These are phyloP conservation scores for Drosophila melanosoma DNA, from an alignment of 2,888 invertebrate genomes.

Conservation along the genomic window DNA sequence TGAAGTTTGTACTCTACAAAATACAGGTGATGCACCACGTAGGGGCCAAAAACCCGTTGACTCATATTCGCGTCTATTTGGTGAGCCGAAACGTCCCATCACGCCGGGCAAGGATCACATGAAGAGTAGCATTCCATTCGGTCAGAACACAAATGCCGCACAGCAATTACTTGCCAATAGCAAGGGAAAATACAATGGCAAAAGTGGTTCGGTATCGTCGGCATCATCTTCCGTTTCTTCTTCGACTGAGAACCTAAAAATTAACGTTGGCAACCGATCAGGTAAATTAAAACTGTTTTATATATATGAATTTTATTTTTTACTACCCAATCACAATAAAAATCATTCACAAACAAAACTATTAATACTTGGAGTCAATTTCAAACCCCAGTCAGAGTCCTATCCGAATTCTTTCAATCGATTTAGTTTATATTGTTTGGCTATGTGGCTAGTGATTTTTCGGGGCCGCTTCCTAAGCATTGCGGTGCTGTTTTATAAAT, in stretches of 20 bases:
- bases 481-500: neutral
- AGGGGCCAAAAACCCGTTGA: conserved; percentile 85
- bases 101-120: conserved; percentile 86
- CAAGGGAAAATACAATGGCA: conserved; percentile 82
- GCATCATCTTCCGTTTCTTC: conserved; percentile 84
- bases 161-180: conserved; percentile 77
- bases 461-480: neutral
- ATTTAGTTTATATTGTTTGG: neutral
- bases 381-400: neutral
- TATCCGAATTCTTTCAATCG: neutral
- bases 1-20: conserved; percentile 12
- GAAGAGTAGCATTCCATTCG: conserved; percentile 87
- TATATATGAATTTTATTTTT: neutral
- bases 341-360: neutral
- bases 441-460: neutral
- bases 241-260: conserved; percentile 83
- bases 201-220: conserved; percentile 83
- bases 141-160: conserved; percentile 82
- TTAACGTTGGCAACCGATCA: conserved; percentile 82
- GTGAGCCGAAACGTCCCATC: conserved; percentile 86
- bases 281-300: conserved; percentile 65
- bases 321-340: neutral
- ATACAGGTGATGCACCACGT: conserved; percentile 83
- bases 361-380: neutral
- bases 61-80: conserved; percentile 87